Base-by-base conservation (phyloP, 2,888 invertebrate species). In the Cerceris rybyensis region DNA sequence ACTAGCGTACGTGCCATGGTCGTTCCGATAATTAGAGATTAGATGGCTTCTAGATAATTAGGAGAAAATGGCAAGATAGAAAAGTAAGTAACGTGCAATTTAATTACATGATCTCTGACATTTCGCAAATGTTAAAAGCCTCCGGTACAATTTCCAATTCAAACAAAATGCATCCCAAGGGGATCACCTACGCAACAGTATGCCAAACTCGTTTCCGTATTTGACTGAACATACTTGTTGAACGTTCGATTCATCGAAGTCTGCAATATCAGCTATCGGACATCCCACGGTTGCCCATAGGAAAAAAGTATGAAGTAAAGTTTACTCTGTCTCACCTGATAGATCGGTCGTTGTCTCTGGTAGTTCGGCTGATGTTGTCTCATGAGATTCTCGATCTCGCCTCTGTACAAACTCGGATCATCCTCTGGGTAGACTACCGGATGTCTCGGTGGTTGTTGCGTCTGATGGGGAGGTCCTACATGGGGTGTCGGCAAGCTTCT, bases 301-400 rank as follows among this genome's bases (percentile, higher is more conserved):
- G 6, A 50, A 50, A 50, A 2, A n/a, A 11, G 50, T 50, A 13
- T n/a, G 50, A n/a, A 7, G 50, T n/a, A n/a, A 28, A 28, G 28
- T 28, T 28, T 28, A 28, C 4, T 28, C 28, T 28, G 49, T n/a
- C 13, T 50, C 70, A 55, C 92, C 88, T 90, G 90, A 85, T 92
- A 92, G 66, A 90, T 85, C 78, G 87, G 88, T 63, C 91, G 88
- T 81, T 91, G 91, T 71, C 88, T 86, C 86, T 89, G 92, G 82
- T 91, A 92, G 59, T 84, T 87, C 78, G 96, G 96, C 59, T 96
- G 96, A 93, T 96, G 96, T 86, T 96, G 95, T 85, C 96, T 94
- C 94, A 97, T 96, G 84, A 97, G 93, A 58, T 96, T 96, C 91
- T 97, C 97, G 86, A 97, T 93, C 92, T 97, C 97, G 76, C 96